Conservation (phyloP, 2,797 vertebrate species). For the Brotula barbata region DNA sequence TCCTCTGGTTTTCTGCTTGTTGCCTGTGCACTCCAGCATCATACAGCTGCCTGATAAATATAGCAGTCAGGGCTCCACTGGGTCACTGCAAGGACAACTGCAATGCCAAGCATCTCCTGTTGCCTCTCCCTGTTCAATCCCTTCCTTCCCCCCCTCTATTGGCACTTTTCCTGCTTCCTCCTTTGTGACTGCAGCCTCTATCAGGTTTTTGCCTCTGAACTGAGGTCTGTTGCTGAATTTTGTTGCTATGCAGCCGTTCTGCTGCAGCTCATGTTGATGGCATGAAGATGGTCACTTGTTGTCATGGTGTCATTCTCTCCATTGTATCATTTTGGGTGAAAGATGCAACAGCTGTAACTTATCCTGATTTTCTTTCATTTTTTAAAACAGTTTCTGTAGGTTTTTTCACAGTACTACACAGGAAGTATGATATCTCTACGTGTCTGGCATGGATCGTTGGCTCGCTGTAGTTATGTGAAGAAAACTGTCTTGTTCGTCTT, state of each 20-base stretch:
- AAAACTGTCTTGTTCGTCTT: constrained; percentile 1
- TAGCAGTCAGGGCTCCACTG: constrained; percentile 35
- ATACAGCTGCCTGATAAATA: constrained; percentile 59
- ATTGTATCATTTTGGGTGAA: no score
- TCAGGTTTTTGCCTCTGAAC: no score
- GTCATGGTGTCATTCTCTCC: no score
- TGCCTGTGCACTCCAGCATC: constrained; percentile 20
- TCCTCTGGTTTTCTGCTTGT: neutral
- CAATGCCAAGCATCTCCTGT: constrained; percentile 54
- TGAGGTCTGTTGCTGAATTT: no score
- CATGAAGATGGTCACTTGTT: no score
- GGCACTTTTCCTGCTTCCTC: no score
- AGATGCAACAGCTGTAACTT: constrained; percentile 3
- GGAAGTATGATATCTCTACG: neutral
- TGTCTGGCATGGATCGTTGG: neutral
- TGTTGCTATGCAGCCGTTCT: neutral
- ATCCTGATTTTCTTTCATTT: constrained; percentile 11
- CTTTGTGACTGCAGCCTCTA: no score
- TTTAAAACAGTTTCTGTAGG: constrained; percentile 13
- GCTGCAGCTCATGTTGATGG: no score
- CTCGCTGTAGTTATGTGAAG: neutral
- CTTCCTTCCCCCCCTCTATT: neutral
- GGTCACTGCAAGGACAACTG: constrained; percentile 44
- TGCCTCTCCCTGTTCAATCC: constrained; percentile 23
- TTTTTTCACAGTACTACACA: constrained; percentile 8